Percentiles rank a stretch among this genome's conserved stretches.
Conservation (phyloP, 2,113 vertebrate species). For the Agelaius phoeniceus region DNA sequence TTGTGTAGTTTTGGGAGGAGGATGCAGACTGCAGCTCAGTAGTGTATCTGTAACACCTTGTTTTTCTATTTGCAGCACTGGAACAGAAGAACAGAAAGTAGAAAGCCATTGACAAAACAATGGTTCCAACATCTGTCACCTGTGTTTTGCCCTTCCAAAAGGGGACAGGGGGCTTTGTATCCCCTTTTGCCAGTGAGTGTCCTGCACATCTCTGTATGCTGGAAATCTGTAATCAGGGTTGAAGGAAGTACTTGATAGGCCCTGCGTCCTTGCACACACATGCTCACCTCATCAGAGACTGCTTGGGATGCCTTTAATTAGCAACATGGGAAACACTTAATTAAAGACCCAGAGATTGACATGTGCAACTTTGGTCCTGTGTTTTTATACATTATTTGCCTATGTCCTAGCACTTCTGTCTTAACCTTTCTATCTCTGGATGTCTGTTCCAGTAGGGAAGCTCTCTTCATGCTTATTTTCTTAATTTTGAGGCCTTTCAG, state of each 20-base stretch:
- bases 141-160: not conserved
- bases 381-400: not conserved
- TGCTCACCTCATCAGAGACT: not conserved
- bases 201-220: not conserved
- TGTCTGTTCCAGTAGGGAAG: not conserved
- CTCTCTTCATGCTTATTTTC: not conserved
- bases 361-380: not conserved
- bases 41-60: not conserved
- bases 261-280: not conserved
- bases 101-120: not conserved
- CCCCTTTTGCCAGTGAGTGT: not conserved
- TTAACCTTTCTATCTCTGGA: not conserved
- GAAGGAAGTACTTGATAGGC: not conserved
- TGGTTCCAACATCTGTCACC: not conserved
- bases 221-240: not conserved
- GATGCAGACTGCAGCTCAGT: not conserved
- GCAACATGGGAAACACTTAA: not conserved
- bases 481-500: not conserved
- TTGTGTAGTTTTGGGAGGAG: not conserved
- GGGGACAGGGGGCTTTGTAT: not conserved
- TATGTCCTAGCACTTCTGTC: not conserved
- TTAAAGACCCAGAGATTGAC: conserved; percentile 42
- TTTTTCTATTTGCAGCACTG: conserved; percentile 30
- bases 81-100: not conserved
- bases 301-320: conserved; percentile 9